Base-by-base conservation (phyloP, 2,797 vertebrate genomes). In the Garrulus glandarius region DNA sequence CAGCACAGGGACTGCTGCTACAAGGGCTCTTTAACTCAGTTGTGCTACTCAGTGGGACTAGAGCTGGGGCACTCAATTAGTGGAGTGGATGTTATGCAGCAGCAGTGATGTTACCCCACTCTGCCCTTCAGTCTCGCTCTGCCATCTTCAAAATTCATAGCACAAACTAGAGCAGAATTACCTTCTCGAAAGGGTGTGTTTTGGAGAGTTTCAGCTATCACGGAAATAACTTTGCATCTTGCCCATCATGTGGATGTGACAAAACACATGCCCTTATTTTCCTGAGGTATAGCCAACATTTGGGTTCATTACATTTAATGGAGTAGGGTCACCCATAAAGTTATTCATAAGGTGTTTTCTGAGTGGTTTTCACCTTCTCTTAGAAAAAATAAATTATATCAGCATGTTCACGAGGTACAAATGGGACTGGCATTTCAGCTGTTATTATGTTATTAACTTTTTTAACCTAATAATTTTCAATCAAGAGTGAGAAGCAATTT, bases 401-500 rank as follows among this genome's bases (percentile, higher is more conserved):
- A 91, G 95, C 87, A 84, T 87, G 84, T 92, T 96, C 89, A 81
- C 0, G 36, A 93, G 75, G 92, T 95, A 84, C 84, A 92, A 93
- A 96, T 60, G 88, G 89, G 88, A 77, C 83, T 95, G 92, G 53
- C 80, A 81, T 97, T 97, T 97, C 74, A 81, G 77, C 91, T 95
- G 95, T 97, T 96, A 95, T 95, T 84, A 91, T 56, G 72, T 82
- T 93, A 95, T 95, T 96, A 96, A 89, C 80, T 90, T 95, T 96
- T 95, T 82, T 92, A 96, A 93, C 93, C 84, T 97, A 84, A 87
- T 97, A 95, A 97, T 97, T 97, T 95, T 84, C 90, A 95, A 83
- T 95, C 91, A 87, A 68, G 65, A 93, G 95, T 83, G 92, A 81
- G 84, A 89, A 96, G 91, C 50, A 91, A 91, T 96, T 96, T 97